Conservation (phyloP, 2,888 invertebrate species). For the Automeris io region DNA sequence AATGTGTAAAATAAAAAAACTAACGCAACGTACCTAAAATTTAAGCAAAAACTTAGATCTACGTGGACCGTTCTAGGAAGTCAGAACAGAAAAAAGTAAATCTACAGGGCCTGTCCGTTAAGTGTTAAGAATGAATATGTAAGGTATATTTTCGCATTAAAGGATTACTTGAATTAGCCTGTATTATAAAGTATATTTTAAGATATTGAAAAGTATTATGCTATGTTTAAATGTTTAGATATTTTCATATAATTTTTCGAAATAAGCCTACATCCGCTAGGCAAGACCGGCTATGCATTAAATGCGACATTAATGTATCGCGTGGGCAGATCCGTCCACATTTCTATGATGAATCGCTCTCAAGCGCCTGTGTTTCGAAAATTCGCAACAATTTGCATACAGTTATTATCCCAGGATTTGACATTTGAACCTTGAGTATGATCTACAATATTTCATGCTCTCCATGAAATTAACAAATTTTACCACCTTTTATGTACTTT, state of each 20-base stretch:
- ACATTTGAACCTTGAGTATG: too few species aligned
- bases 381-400: constrained; percentile 65
- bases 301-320: constrained; percentile 46
- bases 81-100: too few species aligned
- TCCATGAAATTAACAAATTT: background rate
- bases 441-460: constrained; percentile 7
- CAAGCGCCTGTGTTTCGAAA: constrained; percentile 63
- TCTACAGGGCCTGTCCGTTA: too few species aligned
- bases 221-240: constrained; percentile 1
- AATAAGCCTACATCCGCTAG: constrained; percentile 31
- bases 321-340: constrained; percentile 71
- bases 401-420: constrained; percentile 51
- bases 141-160: too few species aligned
- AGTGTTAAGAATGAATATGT: too few species aligned
- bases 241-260: constrained; percentile 29
- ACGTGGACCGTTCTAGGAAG: too few species aligned
- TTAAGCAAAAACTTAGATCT: too few species aligned
- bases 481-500: background rate
- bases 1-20: too few species aligned
- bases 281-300: constrained; percentile 37
- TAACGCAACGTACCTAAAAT: too few species aligned
- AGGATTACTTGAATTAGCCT: too few species aligned
- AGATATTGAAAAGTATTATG: too few species aligned
- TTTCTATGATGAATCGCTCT: constrained; percentile 72
- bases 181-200: too few species aligned